Conservation (phyloP, 2,113 vertebrate species). For the Cephalopterus ornatus region DNA sequence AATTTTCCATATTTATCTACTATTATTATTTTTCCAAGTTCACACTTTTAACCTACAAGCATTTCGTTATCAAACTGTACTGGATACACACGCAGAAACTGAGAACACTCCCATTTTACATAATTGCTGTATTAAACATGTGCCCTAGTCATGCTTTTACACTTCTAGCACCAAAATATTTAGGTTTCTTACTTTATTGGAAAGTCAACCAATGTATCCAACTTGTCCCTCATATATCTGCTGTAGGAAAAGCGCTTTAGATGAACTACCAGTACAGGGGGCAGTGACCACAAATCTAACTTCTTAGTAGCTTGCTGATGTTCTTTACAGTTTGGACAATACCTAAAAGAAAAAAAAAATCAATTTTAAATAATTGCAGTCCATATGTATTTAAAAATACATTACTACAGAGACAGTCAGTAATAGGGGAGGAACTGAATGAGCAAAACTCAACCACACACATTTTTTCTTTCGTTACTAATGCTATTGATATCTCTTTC, state of each 20-base stretch:
- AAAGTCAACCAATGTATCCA: conserved; percentile 96
- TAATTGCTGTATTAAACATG: background rate
- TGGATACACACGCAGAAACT: background rate
- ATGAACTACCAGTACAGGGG: conserved; percentile 94
- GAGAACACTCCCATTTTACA: background rate
- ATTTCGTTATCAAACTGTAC: background rate
- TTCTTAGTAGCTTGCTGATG: conserved; percentile 99
- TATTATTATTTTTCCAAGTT: background rate
- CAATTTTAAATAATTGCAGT: background rate
- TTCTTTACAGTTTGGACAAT: conserved; percentile 98
- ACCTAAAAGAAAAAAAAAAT: conserved; percentile 76
- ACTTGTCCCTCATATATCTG: conserved; percentile 98
- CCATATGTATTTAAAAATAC: fast-evolving
- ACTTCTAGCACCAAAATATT: background rate
- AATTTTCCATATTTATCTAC: background rate
- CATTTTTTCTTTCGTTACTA: background rate
- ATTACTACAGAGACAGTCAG: background rate
- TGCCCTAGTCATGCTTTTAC: background rate
- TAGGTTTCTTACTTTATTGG: conserved; percentile 80
- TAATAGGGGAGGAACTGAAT: background rate
- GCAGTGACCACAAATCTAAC: conserved; percentile 95
- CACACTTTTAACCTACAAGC: background rate
- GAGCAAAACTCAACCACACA: background rate
- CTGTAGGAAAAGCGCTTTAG: conserved; percentile 98
- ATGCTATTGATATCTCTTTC: background rate